Base-by-base conservation (phyloP, 1,140 invertebrate genomes). In the Hylyphantes graminicola region DNA sequence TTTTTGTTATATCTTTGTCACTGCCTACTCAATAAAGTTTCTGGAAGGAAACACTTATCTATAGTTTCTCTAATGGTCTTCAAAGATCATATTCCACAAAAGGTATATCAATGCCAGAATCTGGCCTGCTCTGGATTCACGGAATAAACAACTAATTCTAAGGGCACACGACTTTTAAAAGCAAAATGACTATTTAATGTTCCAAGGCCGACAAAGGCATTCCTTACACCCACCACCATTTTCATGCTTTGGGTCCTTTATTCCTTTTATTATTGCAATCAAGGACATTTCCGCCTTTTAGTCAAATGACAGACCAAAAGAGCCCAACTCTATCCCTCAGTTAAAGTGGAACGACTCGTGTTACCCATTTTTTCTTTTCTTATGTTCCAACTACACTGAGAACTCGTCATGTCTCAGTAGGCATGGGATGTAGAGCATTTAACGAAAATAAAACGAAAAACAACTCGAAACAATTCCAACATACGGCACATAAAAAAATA, bases 221-320 rank as follows among this genome's bases (percentile, higher is more conserved):
- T 70, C 48, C 48, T 70, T 53, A 70, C 67, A 70, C 67, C 67
- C 67, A 70, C 67, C 13, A 70, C 67, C 67, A 51, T 70, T 70
- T 19, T n/a, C 11, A 53, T 15, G 35, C 35, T 35, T 51, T 53
- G 11, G 19, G 48, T 35, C 48, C 48, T 70, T 53, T 53, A 70
- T 70, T 70, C 54, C 48, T 70, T 70, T 70, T 21, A n/a, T 53
- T 11, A 15, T 51, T 48, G 67, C 48, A 70, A 70, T 70, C 67
- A 70, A 70, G 67, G 67, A 51, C 67, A 70, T 70, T 70, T 70
- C 67, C 67, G 67, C 67, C 54, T 70, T 53, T 70, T 17, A 59
- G 67, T n/a, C 19, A 70, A 70, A 19, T 15, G 12, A 17, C 50
- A 10, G 54, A 9, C 48, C 67, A 15, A 70, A 11, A 68, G 54